phyloP scores from a whole-genome alignment of 2,797 vertebrate genomes.

The Psittacula echo region DNA sequence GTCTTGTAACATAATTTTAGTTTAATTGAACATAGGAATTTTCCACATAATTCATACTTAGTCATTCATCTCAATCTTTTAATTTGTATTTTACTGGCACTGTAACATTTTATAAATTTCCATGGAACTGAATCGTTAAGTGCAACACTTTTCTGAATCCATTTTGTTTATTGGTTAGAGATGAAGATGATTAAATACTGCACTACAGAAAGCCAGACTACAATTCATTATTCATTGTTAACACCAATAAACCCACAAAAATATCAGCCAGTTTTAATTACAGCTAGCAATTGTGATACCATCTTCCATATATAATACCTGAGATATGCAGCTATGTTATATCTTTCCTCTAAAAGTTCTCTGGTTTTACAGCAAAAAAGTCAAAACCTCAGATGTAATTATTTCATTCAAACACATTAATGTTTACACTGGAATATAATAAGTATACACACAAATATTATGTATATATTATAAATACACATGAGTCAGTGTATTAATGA shows the following conservation, averaged over 20 bases:
- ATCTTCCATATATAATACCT: background rate
- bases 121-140: background rate
- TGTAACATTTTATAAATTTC: background rate
- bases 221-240: background rate
- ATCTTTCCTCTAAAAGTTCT: background rate
- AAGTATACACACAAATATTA: constrained; percentile 19
- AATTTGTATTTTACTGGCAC: background rate
- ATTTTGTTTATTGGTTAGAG: background rate
- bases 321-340: background rate
- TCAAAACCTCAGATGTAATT: background rate
- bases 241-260: background rate
- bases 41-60: background rate
- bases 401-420: background rate
- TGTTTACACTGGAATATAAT: constrained; percentile 31
- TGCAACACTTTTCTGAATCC: background rate
- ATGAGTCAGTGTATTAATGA: constrained; percentile 22
- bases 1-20: background rate
- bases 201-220: background rate
- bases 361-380: background rate
- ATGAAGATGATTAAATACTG: background rate
- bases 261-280: background rate
- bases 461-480: constrained; percentile 15
- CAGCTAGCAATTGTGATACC: background rate
- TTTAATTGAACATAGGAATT: background rate
- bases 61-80: background rate